Evolutionary conservation across 2,113 vertebrate species (phyloP), one percentile per base, ranked within the genome.

Genomic region (Myodes glareolus): DNA sequence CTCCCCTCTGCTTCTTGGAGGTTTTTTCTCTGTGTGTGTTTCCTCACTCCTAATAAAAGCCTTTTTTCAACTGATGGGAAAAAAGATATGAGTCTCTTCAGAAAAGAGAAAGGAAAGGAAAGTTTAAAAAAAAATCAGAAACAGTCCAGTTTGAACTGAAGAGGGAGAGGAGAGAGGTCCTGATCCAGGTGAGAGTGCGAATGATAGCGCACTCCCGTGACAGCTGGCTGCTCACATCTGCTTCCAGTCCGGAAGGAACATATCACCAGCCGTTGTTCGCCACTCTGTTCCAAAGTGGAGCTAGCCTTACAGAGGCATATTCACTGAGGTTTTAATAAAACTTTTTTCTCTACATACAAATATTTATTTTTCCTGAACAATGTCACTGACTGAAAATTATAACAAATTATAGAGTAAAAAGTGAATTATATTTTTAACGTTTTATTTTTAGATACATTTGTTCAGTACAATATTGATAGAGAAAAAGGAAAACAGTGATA

Each of bases 381-480:
- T 76, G 55, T 81, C 65, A 96, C 61, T 93, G 23, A 70, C 94
- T 95, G 67, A 96, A 92, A 94, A 82, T 92, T 75, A 52, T 92
- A 94, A 58, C 94, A 93, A 94, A 77, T 91, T 68, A 45, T 80
- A 93, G 31, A 88, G 76, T 89, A 52, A 81, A 87, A 91, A 61
- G 17, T 86, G 61, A 93, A 76, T 94, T 85, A 7, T 77, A 88
- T 80, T 94, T 96, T 94, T 85, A 96, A 93, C 36, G 78, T 82
- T 86, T 77, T 73, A 80, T 84, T 93, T 91, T 95, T 55, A 85
- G 96, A 27, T 92, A 90, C 72, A 39, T 4, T 91, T 95, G 16
- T 92, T 89, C 78, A 86, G 75, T 77, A 90, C 6, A 80, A 5
- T 95, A 80, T 92, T 88, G n/a, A 88, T 80, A 94, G 70, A 81